A percentile compares a stretch with the other conserved stretches of the same genome.
Conservation (phyloP, 1,140 invertebrate genomes). For the Teleogryllus occipitalis region DNA sequence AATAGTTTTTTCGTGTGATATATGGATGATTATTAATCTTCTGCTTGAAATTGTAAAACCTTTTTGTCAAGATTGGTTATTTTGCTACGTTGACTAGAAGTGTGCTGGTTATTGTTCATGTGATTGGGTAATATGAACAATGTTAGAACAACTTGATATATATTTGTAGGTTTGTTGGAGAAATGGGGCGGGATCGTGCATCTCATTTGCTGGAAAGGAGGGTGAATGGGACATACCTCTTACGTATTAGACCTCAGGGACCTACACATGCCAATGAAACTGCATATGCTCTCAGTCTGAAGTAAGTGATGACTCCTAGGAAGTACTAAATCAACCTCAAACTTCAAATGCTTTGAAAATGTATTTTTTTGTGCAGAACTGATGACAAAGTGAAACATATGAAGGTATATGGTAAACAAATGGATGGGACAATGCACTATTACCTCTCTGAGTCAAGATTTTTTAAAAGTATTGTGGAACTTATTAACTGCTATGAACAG, state of each 20-base stretch:
- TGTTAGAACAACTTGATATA: no score
- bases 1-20: no score
- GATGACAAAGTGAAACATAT: constrained; percentile 85
- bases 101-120: no score
- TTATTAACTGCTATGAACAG: constrained; percentile 83
- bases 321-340: neutral
- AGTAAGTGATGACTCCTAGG: constrained; percentile 49
- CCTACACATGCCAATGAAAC: constrained; percentile 44
- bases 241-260: constrained; percentile 66
- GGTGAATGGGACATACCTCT: constrained; percentile 79
- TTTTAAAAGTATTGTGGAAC: constrained; percentile 80
- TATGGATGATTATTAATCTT: no score
- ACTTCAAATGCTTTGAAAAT: neutral
- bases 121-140: no score
- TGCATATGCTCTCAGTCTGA: constrained; percentile 79
- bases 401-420: constrained; percentile 64
- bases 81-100: no score
- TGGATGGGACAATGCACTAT: constrained; percentile 50
- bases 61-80: no score
- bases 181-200: constrained; percentile 78
- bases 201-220: constrained; percentile 65
- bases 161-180: constrained; percentile 66
- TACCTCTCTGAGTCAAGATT: constrained; percentile 83
- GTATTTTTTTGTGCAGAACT: constrained; percentile 47
- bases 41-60: no score